Evolutionary conservation across 2,113 vertebrate genomes (phyloP), one percentile per base, ranked within the genome.

Genomic region (Myocastor coypus): DNA sequence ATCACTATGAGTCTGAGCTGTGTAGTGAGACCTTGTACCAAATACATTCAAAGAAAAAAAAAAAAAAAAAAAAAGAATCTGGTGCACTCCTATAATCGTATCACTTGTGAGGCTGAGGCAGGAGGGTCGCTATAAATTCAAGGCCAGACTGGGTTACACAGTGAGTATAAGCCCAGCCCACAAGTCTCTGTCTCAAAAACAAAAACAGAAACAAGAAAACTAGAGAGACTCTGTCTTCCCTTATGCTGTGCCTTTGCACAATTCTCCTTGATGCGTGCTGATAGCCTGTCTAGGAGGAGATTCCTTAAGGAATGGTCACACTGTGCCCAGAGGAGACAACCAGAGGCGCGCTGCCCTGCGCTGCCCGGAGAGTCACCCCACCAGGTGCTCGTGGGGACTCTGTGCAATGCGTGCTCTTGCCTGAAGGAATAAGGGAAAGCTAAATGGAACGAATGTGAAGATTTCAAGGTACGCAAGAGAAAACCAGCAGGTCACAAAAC

Each of bases 401-500:
- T 73, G 30, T 7, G 55, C 28, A 88, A 78, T n/a, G 69, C 14
- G 66, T 61, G 16, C 46, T 92, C 59, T 34, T 87, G 5, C 85
- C 75, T 84, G 66, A 93, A 88, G 66, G n/a, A 88, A 37, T 77
- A 71, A 91, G 52, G 57, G 30, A 87, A 94, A 82, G 32, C 40
- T 61, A 66, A 83, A 32, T 52, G 24, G 57, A 66, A 68, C 19
- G 50, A 6, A 46, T 4, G 14, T 69, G 14, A 89, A 89, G 57
- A 71, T 64, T 77, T 91, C 71, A 28, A 89, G 37, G 75, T 37
- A 37, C 28, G 46, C 64, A 81, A 30, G 63, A 75, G 42, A 87
- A 91, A 91, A 94, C 84, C 34, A 86, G 26, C 30, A 85, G 78
- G 32, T 82, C 77, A 88, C 14, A 88, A 69, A 69, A 34, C 26